Base-by-base conservation (phyloP, 2,797 vertebrate genomes). In the Ctenopoma kingsleyae region DNA sequence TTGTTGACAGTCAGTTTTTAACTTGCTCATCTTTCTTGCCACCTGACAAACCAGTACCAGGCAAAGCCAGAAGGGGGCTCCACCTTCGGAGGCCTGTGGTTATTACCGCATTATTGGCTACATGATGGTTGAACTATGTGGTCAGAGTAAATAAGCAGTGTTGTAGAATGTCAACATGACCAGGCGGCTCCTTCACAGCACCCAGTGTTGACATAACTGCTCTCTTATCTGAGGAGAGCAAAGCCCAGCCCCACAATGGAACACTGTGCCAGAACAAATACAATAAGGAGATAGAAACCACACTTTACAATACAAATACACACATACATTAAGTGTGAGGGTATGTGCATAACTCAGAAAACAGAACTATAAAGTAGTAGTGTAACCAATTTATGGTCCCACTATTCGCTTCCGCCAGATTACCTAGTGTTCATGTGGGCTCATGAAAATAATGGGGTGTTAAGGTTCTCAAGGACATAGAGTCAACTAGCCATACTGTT, bases 131-230 rank as follows among this genome's bases (percentile, higher is more conserved):
- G 63, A 81, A 88, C 85, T 85, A 76, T 86, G 88, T 84, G 89
- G 87, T 92, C 85, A 86, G 80, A 89, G 88, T 87, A 92, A 93
- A 92, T 87, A 92, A 87, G 84, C 88, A 63, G 76, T 60, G 85
- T 87, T 84, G 88, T 85, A 90, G 82, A 92, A 91, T 92, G 88
- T 93, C 90, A 93, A 91, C 89, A 90, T 23, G 65, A 84, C 79
- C 86, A 80, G 80, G 71, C 78, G 77, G 90, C 89, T 92, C 84
- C 88, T 92, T 92, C 89, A 87, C 78, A 91, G 90, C 74, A 57
- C 78, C 82, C 87, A 57, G 35, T 94, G 92, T 94, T 94, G 92
- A 93, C 89, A 93, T 91, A 92, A 91, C 86, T 90, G 85, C 85
- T 83, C 86, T 89, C 92, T 92, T 92, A 92, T 94, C 91, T 83